These are phyloP conservation scores for Teinopalpus imperialis DNA, from an alignment of 2,888 invertebrate genomes.

Conservation along the genomic window DNA sequence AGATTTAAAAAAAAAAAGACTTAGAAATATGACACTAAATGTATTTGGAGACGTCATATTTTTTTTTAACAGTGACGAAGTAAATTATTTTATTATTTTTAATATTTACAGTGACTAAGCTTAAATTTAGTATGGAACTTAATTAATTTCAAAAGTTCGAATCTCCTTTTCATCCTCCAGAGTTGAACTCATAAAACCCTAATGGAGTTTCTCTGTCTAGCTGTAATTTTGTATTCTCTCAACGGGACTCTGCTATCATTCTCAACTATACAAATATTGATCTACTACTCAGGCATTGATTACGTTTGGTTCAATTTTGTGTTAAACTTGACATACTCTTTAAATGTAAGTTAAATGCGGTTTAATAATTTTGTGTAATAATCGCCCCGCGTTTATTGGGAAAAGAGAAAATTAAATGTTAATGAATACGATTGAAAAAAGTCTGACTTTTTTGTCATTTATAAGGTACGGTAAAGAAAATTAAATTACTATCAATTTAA, in stretches of 20 bases:
- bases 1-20: no score
- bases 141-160: conserved; percentile 20
- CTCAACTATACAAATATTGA: conserved; percentile 18
- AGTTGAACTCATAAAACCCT: conserved; percentile 21
- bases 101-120: conserved; percentile 3
- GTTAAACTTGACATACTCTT: conserved; percentile 34
- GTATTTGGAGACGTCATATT: background rate
- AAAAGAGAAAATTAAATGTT: no score
- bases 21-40: no score
- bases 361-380: no score
- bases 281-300: conserved; percentile 16
- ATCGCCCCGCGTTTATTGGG: no score
- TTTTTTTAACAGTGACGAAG: background rate
- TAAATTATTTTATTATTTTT: conserved; percentile 6
- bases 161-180: conserved; percentile 6
- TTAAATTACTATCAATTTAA: no score
- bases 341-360: no score
- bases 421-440: no score
- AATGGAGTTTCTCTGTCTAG: conserved; percentile 25
- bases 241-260: conserved; percentile 17
- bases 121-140: conserved; percentile 12
- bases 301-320: conserved; percentile 33
- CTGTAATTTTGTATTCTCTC: conserved; percentile 25
- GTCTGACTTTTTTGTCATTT: no score
- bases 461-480: no score